A percentile compares a stretch with the other conserved stretches of the same genome.
These are phyloP conservation scores for Carpatolechia fugitivella DNA, from an alignment of 2,888 invertebrate genomes.

Conservation along the genomic window DNA sequence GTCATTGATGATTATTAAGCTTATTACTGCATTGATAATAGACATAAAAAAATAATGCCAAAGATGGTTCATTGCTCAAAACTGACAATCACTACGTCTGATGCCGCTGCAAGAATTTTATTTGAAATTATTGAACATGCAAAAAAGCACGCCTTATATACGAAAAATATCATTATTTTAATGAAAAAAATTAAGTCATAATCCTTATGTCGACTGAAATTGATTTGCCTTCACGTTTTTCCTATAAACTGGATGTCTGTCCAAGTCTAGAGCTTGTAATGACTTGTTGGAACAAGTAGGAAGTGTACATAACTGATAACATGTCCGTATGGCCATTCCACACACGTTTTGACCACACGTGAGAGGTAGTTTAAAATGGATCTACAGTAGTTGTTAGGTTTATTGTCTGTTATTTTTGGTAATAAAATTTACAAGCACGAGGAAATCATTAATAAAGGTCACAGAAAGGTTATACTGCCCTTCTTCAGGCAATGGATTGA, in stretches of 20 bases:
- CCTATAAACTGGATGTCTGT: not conserved
- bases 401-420: slow-evolving; percentile 3
- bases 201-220: not conserved
- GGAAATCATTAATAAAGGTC: slow-evolving; percentile 7
- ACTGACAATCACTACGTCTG: no score
- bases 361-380: slow-evolving; percentile 7
- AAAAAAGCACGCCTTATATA: not conserved
- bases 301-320: slow-evolving; percentile 1
- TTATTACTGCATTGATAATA: no score
- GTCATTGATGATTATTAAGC: no score
- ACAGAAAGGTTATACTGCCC: slow-evolving; percentile 4
- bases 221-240: not conserved
- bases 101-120: no score
- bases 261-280: not conserved
- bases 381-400: slow-evolving; percentile 5
- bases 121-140: no score
- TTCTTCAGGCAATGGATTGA: not conserved
- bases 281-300: not conserved
- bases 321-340: slow-evolving; percentile 11
- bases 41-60: no score
- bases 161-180: not conserved
- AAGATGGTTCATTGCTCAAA: no score
- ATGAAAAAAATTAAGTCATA: not conserved
- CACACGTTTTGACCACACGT: slow-evolving; percentile 24
- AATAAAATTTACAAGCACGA: slow-evolving; percentile 3